Base-by-base conservation (phyloP, 2,797 vertebrate genomes). In the Hippocampus kuda region DNA sequence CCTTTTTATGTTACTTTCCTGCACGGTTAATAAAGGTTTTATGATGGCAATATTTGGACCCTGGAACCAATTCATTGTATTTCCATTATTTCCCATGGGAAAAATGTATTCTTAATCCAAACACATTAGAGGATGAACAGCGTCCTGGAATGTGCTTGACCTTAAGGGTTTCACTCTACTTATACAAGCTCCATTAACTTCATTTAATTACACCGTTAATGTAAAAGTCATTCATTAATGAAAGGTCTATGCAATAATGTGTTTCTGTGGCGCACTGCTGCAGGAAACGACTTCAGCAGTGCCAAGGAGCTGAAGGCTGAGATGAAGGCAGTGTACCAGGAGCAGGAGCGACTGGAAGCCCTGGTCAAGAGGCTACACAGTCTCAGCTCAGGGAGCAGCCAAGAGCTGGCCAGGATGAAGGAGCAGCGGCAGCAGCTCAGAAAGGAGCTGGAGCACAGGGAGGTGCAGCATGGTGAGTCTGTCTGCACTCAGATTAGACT, bases 301-400 rank as follows among this genome's bases (percentile, higher is more conserved):
- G 94, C 94, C 0, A 95, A 94, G 81, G 93, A 94, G 75, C 87
- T 95, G 70, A 84, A 87, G 62, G 92, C 92, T 66, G 93, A 96
- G 89, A 93, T 95, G 78, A 87, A 87, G 78, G 89, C 82, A 0
- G 82, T 93, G 82, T 88, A 82, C 9, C 75, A 85, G 41, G 94
- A 96, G 89, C 89, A 86, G 70, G 91, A 94, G 68, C 84, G 86
- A 5, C 89, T 97, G 79, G 93, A 95, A 71, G 85, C 77, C 15
- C 86, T 94, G 82, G 86, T 92, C 72, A 89, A 78, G 81, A 90
- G 92, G 75, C 88, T 94, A 69, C 83, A 90, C 79, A 75, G 72
- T 57, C 87, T 94, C 75, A 92, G 90, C 75, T 83, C 85, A 27
- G 90, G 87, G 75, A 92, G 89, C 51, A 70, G 79, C 63, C 84